These are phyloP conservation scores for Anguilla megastoma DNA, from an alignment of 2,797 vertebrate species.

Conservation along the genomic window DNA sequence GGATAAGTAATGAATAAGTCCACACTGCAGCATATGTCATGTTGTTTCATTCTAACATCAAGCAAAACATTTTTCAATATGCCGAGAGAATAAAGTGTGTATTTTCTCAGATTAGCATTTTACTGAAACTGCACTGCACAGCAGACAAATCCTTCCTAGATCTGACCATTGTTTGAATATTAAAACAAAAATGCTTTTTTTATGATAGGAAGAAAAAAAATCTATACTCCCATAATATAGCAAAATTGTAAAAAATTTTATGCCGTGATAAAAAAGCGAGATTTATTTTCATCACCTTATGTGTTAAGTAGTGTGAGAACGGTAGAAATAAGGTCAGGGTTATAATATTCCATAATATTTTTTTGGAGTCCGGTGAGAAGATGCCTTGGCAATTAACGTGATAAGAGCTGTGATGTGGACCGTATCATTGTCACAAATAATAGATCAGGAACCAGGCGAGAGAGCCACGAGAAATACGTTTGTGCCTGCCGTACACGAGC, in stretches of 20 bases:
- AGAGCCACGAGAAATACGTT: slow-evolving; percentile 31
- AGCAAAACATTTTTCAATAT: neutral
- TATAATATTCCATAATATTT: slow-evolving; percentile 29
- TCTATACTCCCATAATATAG: neutral
- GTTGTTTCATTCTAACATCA: neutral
- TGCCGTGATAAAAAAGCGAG: neutral
- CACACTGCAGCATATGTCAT: neutral
- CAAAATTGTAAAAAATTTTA: neutral
- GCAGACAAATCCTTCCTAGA: neutral
- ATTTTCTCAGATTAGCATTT: neutral
- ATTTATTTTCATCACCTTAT: slow-evolving; percentile 9
- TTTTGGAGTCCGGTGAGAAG: slow-evolving; percentile 23
- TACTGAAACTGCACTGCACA: neutral
- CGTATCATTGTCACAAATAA: slow-evolving; percentile 37
- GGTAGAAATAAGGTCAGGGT: slow-evolving; percentile 11
- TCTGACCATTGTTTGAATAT: neutral
- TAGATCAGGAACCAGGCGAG: slow-evolving; percentile 25
- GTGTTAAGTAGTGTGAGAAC: slow-evolving; percentile 14
- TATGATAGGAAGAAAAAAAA: neutral
- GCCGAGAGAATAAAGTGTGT: neutral
- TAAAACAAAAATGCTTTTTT: neutral
- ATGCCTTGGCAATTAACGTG: slow-evolving; percentile 33
- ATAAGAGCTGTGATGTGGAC: slow-evolving; percentile 33
- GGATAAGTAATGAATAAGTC: neutral
- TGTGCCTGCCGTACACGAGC: slow-evolving; percentile 19